Base-by-base conservation (phyloP, 2,797 vertebrate species). In the Coregonus ussuriensis region DNA sequence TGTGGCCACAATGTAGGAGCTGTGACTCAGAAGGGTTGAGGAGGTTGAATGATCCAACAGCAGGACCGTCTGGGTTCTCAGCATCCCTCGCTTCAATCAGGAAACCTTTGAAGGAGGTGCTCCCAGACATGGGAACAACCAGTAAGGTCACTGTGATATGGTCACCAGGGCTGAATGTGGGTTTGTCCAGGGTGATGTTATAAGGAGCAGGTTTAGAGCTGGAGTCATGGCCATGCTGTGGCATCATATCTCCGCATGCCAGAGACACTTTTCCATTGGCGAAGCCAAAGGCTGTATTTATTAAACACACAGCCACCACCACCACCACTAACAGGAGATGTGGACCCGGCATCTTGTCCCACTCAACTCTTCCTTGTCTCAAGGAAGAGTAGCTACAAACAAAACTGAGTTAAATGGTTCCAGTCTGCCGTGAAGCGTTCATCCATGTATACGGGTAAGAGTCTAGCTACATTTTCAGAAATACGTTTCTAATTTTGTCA, bases 61-160 rank as follows among this genome's bases (percentile, higher is more conserved):
- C 86, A 63, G 86, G 76, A 1, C 84, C 82, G 1, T 74, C 79
- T 71, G 89, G 69, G 53, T 89, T 75, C 0, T 84, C 87, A 41
- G 92, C 91, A 79, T 95, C 78, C 14, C 94, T 88, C 11, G 95
- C 95, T 92, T 97, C 94, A 6, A 97, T 74, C 33, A 97, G 92
- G 79, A 97, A 97, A 6, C 96, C 96, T 86, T 80, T 87, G 88
- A 97, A 97, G 13, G 86, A 79, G 0, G 13, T 1, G 15, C 11
- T 70, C 54, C 29, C 53, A 21, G 75, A 75, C 31, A 68, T 33
- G 16, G 77, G 53, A 1, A 82, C 86, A 52, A 89, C 94, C 80
- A 90, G 93, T 76, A 97, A 76, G 16, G 83, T 90, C 53, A 97
- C 96, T 94, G 93, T 92, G 78, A 97, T 88, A 31, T 3, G 88